phyloP scores from a whole-genome alignment of 1,140 invertebrate species.

The Heliconius hermathena region DNA sequence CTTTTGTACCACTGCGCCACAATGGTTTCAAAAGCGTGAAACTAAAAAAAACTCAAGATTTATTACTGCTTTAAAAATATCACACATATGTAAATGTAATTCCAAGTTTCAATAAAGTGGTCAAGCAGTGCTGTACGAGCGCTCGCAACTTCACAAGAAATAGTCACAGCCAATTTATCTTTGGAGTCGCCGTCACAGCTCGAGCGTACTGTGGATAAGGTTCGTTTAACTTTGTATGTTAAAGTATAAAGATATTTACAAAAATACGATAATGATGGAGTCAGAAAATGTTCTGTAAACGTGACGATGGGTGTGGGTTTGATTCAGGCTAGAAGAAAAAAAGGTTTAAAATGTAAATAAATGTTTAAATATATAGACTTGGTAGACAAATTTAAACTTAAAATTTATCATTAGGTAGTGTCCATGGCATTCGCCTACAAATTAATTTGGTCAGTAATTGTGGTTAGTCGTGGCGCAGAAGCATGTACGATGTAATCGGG shows the following conservation, averaged over 20 bases:
- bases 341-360: too few species aligned
- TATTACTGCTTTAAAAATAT: neutral
- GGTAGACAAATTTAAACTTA: too few species aligned
- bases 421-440: too few species aligned
- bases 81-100: neutral
- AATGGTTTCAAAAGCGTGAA: too few species aligned
- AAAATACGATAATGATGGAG: too few species aligned
- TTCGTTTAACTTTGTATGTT: conserved; percentile 16
- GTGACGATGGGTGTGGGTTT: neutral
- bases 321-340: neutral
- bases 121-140: conserved; percentile 17
- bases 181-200: conserved; percentile 15
- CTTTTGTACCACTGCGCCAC: too few species aligned
- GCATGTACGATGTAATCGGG: too few species aligned
- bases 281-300: neutral
- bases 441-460: too few species aligned
- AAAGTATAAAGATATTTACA: neutral
- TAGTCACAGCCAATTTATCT: conserved; percentile 27
- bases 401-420: too few species aligned
- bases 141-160: conserved; percentile 21
- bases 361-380: too few species aligned
- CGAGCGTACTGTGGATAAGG: conserved; percentile 8
- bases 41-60: too few species aligned
- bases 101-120: conserved; percentile 25
- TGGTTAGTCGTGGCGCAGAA: too few species aligned